Conservation (phyloP, 2,113 vertebrate genomes). For the Rattus rattus region DNA sequence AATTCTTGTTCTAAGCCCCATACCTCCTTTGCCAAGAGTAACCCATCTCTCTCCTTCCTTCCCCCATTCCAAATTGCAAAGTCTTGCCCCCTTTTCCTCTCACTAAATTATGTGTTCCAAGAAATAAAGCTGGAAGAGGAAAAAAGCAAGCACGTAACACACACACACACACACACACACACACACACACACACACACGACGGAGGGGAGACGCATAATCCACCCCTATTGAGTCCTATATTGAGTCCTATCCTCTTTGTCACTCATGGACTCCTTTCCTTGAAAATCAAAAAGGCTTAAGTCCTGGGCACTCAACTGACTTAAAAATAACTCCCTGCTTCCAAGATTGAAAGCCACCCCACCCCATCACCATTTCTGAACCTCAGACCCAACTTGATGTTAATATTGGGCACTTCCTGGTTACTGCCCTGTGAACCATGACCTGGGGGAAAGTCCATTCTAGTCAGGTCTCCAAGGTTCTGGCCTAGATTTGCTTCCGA, state of each 20-base stretch:
- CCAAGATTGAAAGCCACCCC: neutral
- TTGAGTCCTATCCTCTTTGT: neutral
- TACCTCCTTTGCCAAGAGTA: neutral
- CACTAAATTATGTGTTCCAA: slow-evolving; percentile 10
- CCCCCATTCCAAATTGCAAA: neutral
- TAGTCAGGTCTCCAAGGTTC: neutral
- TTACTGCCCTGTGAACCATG: slow-evolving; percentile 41
- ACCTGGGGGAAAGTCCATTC: neutral
- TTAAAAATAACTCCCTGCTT: slow-evolving; percentile 29
- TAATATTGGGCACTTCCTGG: neutral
- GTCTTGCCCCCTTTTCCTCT: neutral
- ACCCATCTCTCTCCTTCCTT: neutral
- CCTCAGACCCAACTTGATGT: neutral
- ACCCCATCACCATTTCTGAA: neutral
- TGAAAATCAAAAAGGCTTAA: neutral
- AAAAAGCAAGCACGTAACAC: neutral
- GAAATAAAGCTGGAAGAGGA: slow-evolving; percentile 16
- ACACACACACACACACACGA: neutral
- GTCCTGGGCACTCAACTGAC: neutral
- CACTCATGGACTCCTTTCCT: neutral
- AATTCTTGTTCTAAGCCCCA: neutral
- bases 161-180: neutral
- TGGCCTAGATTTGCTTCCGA: neutral
- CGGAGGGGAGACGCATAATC: rapidly evolving
- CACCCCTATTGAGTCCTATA: neutral